These are phyloP conservation scores for Drosophila tanythrix DNA, from an alignment of 2,888 invertebrate species.

Conservation along the genomic window DNA sequence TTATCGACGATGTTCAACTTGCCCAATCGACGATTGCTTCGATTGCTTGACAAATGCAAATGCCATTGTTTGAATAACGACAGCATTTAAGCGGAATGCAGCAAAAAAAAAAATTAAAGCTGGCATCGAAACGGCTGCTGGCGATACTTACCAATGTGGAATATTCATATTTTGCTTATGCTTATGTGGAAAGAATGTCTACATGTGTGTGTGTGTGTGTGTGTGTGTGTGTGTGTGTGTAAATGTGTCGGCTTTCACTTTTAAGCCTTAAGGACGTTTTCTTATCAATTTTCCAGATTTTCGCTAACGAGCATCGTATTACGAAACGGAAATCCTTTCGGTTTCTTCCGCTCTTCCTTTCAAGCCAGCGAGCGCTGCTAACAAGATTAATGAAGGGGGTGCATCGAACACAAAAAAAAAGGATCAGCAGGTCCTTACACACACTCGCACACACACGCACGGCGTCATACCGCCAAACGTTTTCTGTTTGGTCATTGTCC, in stretches of 20 bases:
- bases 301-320: slow-evolving; percentile 62
- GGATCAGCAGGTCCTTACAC: slow-evolving; percentile 57
- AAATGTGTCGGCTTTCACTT: slow-evolving; percentile 71
- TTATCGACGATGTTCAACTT: slow-evolving; percentile 14
- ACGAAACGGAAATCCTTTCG: slow-evolving; percentile 82
- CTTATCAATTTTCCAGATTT: slow-evolving; percentile 53
- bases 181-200: neutral
- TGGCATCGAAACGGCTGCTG: neutral
- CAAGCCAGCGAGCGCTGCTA: slow-evolving; percentile 50
- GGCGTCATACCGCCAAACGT: slow-evolving; percentile 55
- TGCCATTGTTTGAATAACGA: slow-evolving; percentile 78
- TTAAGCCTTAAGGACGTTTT: slow-evolving; percentile 54
- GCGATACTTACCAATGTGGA: neutral
- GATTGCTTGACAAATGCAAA: slow-evolving; percentile 82
- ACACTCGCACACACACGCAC: slow-evolving; percentile 7
- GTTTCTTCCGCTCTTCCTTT: slow-evolving; percentile 70
- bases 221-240: neutral
- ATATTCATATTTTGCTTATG: neutral
- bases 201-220: neutral
- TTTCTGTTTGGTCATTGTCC: slow-evolving; percentile 78
- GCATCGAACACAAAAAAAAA: slow-evolving; percentile 36
- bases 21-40: slow-evolving; percentile 33
- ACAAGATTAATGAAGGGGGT: slow-evolving; percentile 80
- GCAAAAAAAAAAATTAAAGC: neutral
- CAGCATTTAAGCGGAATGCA: slow-evolving; percentile 57